These are phyloP conservation scores for Metaphire vulgaris DNA, from an alignment of 1,140 invertebrate genomes.

Conservation along the genomic window DNA sequence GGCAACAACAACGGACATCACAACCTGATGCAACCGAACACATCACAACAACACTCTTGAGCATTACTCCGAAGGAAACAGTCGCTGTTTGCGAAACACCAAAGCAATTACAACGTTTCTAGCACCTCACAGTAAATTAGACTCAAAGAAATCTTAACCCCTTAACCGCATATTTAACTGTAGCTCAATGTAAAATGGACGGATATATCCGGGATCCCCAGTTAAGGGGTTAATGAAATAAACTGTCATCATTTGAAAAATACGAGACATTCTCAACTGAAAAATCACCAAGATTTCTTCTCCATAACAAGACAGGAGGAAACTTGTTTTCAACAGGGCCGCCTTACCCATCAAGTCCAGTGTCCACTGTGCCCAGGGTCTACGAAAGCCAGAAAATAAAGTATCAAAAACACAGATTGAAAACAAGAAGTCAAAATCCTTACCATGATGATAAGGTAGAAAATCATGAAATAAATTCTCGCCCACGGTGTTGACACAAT, in stretches of 20 bases:
- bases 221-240: no score
- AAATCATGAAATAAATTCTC: conserved; percentile 78
- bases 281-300: background rate
- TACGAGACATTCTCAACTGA: background rate
- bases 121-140: background rate
- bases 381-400: no score
- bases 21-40: conserved; percentile 54
- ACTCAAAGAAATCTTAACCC: background rate
- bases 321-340: background rate
- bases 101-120: background rate
- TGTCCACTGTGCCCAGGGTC: background rate
- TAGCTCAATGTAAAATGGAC: no score
- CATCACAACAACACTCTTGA: background rate
- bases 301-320: background rate
- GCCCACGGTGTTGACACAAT: conserved; percentile 56
- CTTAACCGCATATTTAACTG: background rate
- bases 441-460: conserved; percentile 81
- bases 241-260: no score
- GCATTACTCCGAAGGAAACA: background rate
- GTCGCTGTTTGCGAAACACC: background rate
- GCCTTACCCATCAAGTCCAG: background rate
- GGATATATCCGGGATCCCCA: no score
- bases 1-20: conserved; percentile 81
- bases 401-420: conserved; percentile 9
- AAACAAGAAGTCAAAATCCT: conserved; percentile 22